A percentile compares a stretch with the other conserved stretches of the same genome.
Evolutionary conservation across 2,797 vertebrate species (phyloP).

Genomic region (Aldrovandia affinis): DNA sequence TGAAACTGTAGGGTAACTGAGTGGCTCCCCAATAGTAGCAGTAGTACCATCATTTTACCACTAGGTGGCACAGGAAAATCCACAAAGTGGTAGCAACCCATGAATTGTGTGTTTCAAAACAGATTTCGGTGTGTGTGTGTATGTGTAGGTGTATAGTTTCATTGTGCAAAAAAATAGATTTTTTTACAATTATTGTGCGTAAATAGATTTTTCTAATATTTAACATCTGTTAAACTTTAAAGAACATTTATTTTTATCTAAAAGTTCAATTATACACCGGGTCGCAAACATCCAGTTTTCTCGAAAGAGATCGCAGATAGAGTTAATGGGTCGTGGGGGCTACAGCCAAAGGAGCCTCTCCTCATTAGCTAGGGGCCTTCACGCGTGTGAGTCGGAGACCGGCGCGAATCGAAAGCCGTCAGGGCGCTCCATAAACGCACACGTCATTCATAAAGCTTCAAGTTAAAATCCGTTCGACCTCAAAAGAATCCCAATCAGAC

Average conservation of each 20-base stretch:
- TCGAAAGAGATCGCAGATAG: neutral
- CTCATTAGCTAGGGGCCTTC: neutral
- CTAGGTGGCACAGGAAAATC: neutral
- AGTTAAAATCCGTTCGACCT: constrained; percentile 26
- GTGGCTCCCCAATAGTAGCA: neutral
- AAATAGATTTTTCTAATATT: neutral
- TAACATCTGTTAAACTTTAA: neutral
- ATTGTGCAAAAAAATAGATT: neutral
- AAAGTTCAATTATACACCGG: neutral
- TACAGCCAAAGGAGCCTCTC: too few species aligned
- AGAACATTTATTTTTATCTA: neutral
- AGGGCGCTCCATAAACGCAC: neutral
- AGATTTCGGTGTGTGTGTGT: neutral
- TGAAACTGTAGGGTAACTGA: neutral
- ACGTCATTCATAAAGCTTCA: constrained; percentile 19
- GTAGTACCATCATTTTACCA: neutral
- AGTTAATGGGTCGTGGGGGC: neutral
- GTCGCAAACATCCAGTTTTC: neutral
- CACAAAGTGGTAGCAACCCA: neutral
- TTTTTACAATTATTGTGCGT: too few species aligned
- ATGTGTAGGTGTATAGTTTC: neutral
- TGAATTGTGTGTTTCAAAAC: neutral
- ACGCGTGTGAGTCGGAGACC: neutral
- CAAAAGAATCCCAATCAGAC: constrained; percentile 22
- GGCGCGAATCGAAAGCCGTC: neutral